phyloP scores from a whole-genome alignment of 1,140 invertebrate genomes.

The Bombus breviceps region DNA sequence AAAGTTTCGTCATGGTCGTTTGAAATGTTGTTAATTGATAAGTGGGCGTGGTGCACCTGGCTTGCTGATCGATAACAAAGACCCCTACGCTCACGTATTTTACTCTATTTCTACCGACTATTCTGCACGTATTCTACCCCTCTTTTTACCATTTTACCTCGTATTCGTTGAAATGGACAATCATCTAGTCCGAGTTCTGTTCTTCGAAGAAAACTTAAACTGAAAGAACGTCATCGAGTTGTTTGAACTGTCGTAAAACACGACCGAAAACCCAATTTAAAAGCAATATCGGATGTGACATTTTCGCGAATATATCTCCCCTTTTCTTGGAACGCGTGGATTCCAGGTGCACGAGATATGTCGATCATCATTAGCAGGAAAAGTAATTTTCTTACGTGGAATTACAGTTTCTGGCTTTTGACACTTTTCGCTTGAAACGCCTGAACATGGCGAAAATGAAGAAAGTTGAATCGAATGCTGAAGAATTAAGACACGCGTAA shows the following conservation, averaged over 20 bases:
- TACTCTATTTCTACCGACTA: conserved; percentile 22
- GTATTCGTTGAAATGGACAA: not conserved
- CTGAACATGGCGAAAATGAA: too few species aligned
- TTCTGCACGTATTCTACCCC: not conserved
- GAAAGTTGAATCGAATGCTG: too few species aligned
- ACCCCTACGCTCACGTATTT: conserved; percentile 51
- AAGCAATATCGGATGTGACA: conserved; percentile 68
- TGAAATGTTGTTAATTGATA: conserved; percentile 69
- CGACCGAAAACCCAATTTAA: conserved; percentile 66
- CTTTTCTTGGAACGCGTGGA: not conserved
- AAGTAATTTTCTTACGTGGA: conserved; percentile 15
- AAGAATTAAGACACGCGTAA: too few species aligned
- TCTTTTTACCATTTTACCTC: not conserved
- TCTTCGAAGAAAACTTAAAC: conserved; percentile 4
- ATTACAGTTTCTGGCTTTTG: not conserved
- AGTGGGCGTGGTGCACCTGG: conserved; percentile 77
- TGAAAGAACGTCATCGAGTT: conserved; percentile 1
- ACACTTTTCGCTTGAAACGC: too few species aligned
- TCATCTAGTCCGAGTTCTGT: conserved; percentile 24
- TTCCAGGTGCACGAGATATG: not conserved
- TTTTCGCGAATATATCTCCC: conserved; percentile 14
- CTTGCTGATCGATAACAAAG: conserved; percentile 72
- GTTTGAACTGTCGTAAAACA: too few species aligned
- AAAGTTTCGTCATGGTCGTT: conserved; percentile 18
- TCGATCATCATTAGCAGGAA: not conserved